These are phyloP conservation scores for Cygnus olor DNA, from an alignment of 2,797 vertebrate species.

Conservation along the genomic window DNA sequence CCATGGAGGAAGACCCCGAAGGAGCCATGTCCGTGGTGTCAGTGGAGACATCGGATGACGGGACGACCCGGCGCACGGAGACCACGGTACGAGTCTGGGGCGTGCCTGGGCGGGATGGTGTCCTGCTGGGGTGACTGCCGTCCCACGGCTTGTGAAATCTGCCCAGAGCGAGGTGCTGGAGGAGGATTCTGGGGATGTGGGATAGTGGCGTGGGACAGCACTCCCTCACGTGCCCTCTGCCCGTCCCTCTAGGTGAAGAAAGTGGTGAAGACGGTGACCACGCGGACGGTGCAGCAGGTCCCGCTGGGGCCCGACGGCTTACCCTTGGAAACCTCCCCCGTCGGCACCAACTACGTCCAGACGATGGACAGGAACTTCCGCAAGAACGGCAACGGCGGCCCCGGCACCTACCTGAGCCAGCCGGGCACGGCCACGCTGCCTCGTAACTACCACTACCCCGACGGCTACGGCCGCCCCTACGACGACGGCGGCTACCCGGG, in stretches of 20 bases:
- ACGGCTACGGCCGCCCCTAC: constrained; percentile 79
- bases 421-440: constrained; percentile 88
- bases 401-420: constrained; percentile 81
- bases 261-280: constrained; percentile 91
- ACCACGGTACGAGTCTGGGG: constrained; percentile 82
- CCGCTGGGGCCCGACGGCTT: constrained; percentile 87
- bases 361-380: constrained; percentile 90
- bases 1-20: constrained; percentile 89
- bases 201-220: neutral
- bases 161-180: neutral
- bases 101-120: neutral
- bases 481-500: constrained; percentile 81
- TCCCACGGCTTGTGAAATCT: neutral
- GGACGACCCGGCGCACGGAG: constrained; percentile 91
- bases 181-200: fast-evolving
- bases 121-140: neutral
- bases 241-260: constrained; percentile 88
- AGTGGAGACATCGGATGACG: constrained; percentile 89
- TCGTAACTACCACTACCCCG: constrained; percentile 92
- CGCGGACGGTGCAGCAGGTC: constrained; percentile 87
- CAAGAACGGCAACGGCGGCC: constrained; percentile 77
- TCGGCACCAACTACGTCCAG: constrained; percentile 83
- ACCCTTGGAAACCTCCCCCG: constrained; percentile 85
- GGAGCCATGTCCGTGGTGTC: constrained; percentile 85
- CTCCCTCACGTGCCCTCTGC: neutral